These are phyloP conservation scores for Teleogryllus occipitalis DNA, from an alignment of 1,140 invertebrate genomes.

Conservation along the genomic window DNA sequence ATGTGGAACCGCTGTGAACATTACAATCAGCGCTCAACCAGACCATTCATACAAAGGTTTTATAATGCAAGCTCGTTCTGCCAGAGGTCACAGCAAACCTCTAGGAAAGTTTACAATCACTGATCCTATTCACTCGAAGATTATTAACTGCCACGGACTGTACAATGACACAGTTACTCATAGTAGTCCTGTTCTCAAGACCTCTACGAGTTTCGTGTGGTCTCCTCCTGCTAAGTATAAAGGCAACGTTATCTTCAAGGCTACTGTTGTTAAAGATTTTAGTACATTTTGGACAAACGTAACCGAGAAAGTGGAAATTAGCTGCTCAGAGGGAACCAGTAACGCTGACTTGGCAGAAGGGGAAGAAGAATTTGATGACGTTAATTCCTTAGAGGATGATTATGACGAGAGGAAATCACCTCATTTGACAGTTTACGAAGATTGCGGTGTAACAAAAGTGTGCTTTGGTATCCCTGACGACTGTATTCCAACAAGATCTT, in stretches of 20 bases:
- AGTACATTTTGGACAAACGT: neutral
- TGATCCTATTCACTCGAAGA: neutral
- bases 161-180: neutral
- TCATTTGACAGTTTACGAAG: too few relatives aligned
- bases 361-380: too few relatives aligned
- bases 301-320: neutral
- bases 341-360: too few relatives aligned
- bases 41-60: neutral
- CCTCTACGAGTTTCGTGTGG: neutral
- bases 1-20: too few relatives aligned
- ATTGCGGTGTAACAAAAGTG: too few relatives aligned
- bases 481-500: too few relatives aligned
- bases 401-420: too few relatives aligned
- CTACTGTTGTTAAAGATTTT: neutral
- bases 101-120: neutral
- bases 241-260: neutral
- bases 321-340: too few relatives aligned
- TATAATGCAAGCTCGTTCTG: neutral
- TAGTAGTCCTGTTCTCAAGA: neutral
- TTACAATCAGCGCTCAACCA: too few relatives aligned
- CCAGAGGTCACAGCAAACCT: neutral
- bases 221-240: neutral
- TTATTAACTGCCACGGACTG: neutral
- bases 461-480: too few relatives aligned
- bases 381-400: too few relatives aligned